phyloP scores from a whole-genome alignment of 2,888 invertebrate species.

The Yponomeuta evonymella region DNA sequence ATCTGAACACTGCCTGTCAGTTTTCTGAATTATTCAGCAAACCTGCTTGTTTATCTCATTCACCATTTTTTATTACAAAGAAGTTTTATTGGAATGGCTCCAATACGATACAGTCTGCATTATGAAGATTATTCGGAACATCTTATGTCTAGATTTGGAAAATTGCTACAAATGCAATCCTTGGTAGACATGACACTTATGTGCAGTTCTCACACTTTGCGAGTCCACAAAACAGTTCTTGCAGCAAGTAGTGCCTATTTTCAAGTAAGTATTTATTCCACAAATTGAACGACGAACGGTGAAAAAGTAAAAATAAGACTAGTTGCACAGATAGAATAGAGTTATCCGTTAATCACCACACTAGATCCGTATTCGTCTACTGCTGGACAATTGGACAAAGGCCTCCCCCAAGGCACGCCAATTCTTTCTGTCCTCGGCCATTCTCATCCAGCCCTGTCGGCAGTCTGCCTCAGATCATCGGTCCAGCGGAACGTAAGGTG shows the following conservation, averaged over 20 bases:
- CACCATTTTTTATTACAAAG: background rate
- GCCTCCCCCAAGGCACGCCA: too few relatives aligned
- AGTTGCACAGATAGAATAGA: background rate
- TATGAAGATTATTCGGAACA: constrained; percentile 83
- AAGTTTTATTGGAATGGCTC: constrained; percentile 49
- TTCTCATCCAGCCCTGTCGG: too few relatives aligned
- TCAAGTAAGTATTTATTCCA: constrained; percentile 67
- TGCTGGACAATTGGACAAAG: too few relatives aligned
- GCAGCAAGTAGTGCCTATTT: constrained; percentile 84
- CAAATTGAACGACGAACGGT: too few relatives aligned
- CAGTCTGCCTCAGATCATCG: too few relatives aligned
- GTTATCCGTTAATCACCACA: background rate
- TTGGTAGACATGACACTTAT: constrained; percentile 85
- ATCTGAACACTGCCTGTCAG: background rate
- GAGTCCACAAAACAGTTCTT: constrained; percentile 84
- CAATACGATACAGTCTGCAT: constrained; percentile 78
- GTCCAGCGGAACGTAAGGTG: too few relatives aligned
- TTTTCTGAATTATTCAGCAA: background rate
- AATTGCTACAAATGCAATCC: constrained; percentile 82
- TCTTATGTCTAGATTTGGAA: constrained; percentile 81
- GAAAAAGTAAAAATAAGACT: background rate
- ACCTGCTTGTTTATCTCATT: background rate
- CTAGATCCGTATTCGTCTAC: background rate
- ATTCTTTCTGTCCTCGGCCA: too few relatives aligned
- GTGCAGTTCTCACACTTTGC: constrained; percentile 84